Conservation (phyloP, 2,888 invertebrate genomes). For the Andricus quercusramuli region DNA sequence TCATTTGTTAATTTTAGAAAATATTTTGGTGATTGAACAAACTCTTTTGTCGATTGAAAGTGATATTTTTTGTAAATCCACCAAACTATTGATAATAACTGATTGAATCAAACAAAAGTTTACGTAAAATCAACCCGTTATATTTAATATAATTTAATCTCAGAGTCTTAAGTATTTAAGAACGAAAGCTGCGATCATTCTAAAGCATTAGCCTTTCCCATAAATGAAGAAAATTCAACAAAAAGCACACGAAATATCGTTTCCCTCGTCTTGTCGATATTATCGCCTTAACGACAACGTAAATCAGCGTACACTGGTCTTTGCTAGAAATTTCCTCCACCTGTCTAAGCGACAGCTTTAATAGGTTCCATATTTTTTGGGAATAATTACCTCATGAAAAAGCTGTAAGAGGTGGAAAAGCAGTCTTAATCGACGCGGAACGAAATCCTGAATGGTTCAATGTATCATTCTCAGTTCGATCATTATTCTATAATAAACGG, state of each 20-base stretch:
- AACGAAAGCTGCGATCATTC: not conserved
- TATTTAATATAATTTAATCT: no score
- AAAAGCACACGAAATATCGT: not conserved
- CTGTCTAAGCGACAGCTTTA: not conserved
- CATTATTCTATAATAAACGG: not conserved
- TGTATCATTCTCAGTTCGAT: slow-evolving; percentile 1
- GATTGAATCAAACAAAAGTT: no score
- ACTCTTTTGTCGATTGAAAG: no score
- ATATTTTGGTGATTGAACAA: no score
- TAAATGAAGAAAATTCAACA: not conserved
- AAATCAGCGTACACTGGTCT: slow-evolving; percentile 10
- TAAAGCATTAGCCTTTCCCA: not conserved
- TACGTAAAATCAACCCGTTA: no score
- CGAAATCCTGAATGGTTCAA: not conserved
- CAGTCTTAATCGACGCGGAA: not conserved
- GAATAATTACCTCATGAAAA: not conserved
- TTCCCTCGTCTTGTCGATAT: slow-evolving; percentile 1
- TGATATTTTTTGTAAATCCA: no score
- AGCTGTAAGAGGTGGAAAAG: not conserved
- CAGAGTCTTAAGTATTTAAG: not conserved
- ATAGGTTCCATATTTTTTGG: not conserved
- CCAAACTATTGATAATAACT: no score
- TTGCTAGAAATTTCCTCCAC: slow-evolving; percentile 17
- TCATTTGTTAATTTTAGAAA: no score
- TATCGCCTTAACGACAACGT: slow-evolving; percentile 8